Percentiles rank a stretch among this genome's conserved stretches.
Conservation (phyloP, 2,797 vertebrate species). For the Anniella stebbinsi region DNA sequence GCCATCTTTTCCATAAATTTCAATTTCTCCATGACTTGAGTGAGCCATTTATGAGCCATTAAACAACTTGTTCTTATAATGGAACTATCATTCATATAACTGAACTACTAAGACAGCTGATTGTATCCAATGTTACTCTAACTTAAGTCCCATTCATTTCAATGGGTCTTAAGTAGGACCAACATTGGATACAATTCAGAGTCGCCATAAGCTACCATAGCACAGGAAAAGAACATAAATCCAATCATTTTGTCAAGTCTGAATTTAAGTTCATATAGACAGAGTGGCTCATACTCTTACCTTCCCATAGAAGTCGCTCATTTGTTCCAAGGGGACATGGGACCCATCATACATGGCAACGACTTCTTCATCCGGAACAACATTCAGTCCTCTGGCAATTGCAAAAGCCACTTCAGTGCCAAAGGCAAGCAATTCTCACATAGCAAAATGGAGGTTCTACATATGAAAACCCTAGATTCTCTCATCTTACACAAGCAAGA, state of each 20-base stretch:
- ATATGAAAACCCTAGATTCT: background rate
- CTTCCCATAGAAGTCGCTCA: conserved; percentile 99
- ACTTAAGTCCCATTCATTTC: too few relatives aligned
- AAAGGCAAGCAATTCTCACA: conserved; percentile 11
- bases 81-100: background rate
- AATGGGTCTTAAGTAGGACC: too few relatives aligned
- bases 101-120: background rate
- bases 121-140: too few relatives aligned
- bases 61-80: too few relatives aligned
- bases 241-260: background rate
- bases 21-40: background rate
- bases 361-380: conserved; percentile 94
- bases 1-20: background rate
- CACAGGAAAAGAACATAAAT: background rate
- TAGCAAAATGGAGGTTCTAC: background rate
- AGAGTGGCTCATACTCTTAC: conserved; percentile 71
- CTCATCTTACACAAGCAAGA: background rate
- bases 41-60: background rate
- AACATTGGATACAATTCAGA: too few relatives aligned
- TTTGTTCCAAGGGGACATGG: conserved; percentile 95
- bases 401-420: background rate
- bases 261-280: background rate
- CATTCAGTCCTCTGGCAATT: conserved; percentile 89
- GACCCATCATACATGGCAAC: conserved; percentile 97
- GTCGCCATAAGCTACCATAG: background rate